phyloP scores from a whole-genome alignment of 92 coral and sea anemone genomes.

The Porites rus region DNA sequence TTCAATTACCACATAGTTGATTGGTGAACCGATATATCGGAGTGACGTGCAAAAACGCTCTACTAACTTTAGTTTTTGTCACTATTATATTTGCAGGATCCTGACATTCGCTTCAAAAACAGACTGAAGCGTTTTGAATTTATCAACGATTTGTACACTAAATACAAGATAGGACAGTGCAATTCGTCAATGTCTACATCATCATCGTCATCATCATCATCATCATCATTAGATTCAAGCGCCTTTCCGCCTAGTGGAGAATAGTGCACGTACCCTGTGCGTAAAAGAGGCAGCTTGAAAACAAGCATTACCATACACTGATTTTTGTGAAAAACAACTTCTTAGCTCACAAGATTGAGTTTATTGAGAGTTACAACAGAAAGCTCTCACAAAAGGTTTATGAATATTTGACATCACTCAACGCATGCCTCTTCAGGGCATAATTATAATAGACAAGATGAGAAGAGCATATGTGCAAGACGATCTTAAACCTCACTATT shows the following conservation, averaged over 20 bases:
- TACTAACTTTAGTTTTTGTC: not conserved
- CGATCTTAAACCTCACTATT: too few relatives aligned
- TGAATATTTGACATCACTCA: too few relatives aligned
- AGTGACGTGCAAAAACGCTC: not conserved
- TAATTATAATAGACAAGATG: too few relatives aligned
- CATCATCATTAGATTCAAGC: not conserved
- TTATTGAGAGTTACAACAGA: too few relatives aligned
- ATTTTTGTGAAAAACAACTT: too few relatives aligned
- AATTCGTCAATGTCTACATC: not conserved
- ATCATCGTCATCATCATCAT: not conserved
- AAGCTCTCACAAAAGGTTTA: too few relatives aligned
- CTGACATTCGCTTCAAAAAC: constrained; percentile 41
- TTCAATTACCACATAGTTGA: not conserved
- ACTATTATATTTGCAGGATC: constrained; percentile 27
- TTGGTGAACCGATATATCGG: not conserved
- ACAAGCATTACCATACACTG: not conserved
- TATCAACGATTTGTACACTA: constrained; percentile 38
- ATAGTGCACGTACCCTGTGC: not conserved
- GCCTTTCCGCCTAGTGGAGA: not conserved
- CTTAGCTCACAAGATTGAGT: too few relatives aligned
- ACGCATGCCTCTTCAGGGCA: too few relatives aligned
- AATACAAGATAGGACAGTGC: constrained; percentile 41
- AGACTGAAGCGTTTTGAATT: constrained; percentile 55
- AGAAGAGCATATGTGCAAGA: too few relatives aligned
- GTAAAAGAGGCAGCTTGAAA: not conserved